Conservation (phyloP, 2,797 vertebrate species). For the Chromis chromis region DNA sequence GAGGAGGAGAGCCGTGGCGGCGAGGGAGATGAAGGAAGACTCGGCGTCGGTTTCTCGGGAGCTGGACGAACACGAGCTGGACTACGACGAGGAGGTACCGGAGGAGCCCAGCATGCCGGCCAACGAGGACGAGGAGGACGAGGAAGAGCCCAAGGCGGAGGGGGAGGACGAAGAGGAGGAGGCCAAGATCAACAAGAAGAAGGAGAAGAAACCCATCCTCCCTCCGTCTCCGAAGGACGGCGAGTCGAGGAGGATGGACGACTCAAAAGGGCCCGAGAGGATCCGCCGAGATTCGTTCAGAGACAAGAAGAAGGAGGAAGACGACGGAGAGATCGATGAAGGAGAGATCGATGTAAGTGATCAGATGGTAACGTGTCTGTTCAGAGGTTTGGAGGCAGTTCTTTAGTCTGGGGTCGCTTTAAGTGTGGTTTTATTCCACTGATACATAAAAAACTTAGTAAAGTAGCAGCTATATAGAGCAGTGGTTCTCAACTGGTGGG, state of each 20-base stretch:
- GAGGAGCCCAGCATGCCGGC: slow-evolving; percentile 87
- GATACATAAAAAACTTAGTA: too few species aligned
- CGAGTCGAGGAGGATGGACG: slow-evolving; percentile 74
- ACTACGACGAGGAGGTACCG: slow-evolving; percentile 97
- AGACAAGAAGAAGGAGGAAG: slow-evolving; percentile 95
- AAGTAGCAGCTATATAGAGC: too few species aligned
- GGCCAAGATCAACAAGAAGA: slow-evolving; percentile 73
- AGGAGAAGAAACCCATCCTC: slow-evolving; percentile 80
- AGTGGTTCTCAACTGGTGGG: too few species aligned
- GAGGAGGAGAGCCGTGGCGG: slow-evolving; percentile 73
- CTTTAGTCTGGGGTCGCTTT: too few species aligned
- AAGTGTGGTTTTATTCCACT: too few species aligned
- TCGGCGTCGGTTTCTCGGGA: slow-evolving; percentile 93
- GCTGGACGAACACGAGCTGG: slow-evolving; percentile 95
- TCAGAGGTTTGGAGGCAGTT: too few species aligned
- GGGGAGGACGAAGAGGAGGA: slow-evolving; percentile 76
- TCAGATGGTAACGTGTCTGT: too few species aligned
- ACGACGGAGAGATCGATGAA: slow-evolving; percentile 97
- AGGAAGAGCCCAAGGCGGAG: slow-evolving; percentile 87
- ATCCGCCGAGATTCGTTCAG: slow-evolving; percentile 86
- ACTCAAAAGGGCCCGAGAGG: slow-evolving; percentile 77
- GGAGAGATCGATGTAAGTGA: slow-evolving; percentile 98
- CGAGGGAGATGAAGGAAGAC: slow-evolving; percentile 90
- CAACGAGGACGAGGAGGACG: slow-evolving; percentile 87
- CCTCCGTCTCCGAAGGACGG: slow-evolving; percentile 77